These are phyloP conservation scores for Acrocephalus arundinaceus DNA, from an alignment of 2,113 vertebrate species.

Conservation along the genomic window DNA sequence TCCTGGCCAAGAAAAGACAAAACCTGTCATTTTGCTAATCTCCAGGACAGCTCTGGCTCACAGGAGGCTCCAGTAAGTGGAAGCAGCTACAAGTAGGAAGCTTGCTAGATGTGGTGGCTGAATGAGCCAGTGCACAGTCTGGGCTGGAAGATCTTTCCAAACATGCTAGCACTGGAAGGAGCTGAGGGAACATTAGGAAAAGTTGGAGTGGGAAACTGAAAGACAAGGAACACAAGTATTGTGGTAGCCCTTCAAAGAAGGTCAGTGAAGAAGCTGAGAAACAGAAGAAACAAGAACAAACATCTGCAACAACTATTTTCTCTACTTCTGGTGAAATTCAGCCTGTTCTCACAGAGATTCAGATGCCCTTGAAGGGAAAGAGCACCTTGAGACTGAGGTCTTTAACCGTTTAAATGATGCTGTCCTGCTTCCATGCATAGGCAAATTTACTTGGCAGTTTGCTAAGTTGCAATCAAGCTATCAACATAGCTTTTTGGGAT, in stretches of 20 bases:
- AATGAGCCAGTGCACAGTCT: background rate
- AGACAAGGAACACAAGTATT: background rate
- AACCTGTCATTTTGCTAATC: background rate
- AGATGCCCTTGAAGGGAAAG: background rate
- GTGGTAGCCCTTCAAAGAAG: background rate
- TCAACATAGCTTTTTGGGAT: background rate
- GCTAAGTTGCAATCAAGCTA: background rate
- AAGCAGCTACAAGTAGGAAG: background rate
- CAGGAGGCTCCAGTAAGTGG: background rate
- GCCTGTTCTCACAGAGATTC: background rate
- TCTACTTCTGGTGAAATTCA: background rate
- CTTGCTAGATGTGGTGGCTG: background rate
- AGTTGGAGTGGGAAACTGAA: background rate
- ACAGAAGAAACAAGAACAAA: background rate
- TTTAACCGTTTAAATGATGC: background rate
- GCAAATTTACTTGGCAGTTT: background rate
- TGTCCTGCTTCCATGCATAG: background rate
- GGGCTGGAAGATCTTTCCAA: background rate
- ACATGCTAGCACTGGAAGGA: background rate
- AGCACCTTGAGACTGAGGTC: background rate
- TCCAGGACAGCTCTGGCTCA: background rate
- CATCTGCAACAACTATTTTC: background rate
- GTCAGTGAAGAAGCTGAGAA: background rate
- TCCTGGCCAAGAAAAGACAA: background rate
- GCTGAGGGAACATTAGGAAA: background rate